These are phyloP conservation scores for Phyllotreta cruciferae DNA, from an alignment of 2,888 invertebrate species.

Conservation along the genomic window DNA sequence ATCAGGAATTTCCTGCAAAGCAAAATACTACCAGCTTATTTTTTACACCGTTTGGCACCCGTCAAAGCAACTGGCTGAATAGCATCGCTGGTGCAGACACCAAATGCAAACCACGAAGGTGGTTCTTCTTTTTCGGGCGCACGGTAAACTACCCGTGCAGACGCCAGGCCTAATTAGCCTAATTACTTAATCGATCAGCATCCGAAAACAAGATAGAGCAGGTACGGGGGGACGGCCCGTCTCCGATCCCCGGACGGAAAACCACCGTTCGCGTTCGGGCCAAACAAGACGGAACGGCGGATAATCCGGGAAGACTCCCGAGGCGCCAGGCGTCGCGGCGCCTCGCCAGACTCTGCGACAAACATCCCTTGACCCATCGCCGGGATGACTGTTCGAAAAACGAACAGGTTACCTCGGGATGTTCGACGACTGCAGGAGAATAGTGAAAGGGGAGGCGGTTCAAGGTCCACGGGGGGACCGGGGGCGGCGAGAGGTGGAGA, in stretches of 20 bases:
- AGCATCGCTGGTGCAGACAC: too few species aligned
- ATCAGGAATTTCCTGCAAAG: conserved; percentile 29
- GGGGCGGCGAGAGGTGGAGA: background rate
- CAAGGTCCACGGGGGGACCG: conserved; percentile 2
- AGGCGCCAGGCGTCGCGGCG: conserved; percentile 29
- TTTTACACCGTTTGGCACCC: too few species aligned
- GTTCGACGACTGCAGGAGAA: conserved; percentile 4
- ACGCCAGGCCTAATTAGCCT: too few species aligned
- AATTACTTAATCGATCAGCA: too few species aligned
- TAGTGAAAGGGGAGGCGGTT: conserved; percentile 14
- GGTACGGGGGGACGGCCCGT: background rate
- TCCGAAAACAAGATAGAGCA: too few species aligned
- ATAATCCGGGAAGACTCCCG: conserved; percentile 26
- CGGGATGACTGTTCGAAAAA: background rate
- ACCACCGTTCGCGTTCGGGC: conserved; percentile 1
- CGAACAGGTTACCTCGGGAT: conserved; percentile 6
- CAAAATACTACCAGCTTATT: too few species aligned
- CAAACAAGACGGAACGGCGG: conserved; percentile 7
- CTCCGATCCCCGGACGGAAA: background rate
- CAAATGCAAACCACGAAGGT: too few species aligned
- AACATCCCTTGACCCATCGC: conserved; percentile 19
- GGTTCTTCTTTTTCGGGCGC: too few species aligned
- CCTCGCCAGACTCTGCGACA: conserved; percentile 27
- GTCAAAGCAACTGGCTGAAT: too few species aligned
- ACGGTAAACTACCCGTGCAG: too few species aligned